Conservation (phyloP, 2,113 vertebrate genomes). For the Pleuronectes platessa region DNA sequence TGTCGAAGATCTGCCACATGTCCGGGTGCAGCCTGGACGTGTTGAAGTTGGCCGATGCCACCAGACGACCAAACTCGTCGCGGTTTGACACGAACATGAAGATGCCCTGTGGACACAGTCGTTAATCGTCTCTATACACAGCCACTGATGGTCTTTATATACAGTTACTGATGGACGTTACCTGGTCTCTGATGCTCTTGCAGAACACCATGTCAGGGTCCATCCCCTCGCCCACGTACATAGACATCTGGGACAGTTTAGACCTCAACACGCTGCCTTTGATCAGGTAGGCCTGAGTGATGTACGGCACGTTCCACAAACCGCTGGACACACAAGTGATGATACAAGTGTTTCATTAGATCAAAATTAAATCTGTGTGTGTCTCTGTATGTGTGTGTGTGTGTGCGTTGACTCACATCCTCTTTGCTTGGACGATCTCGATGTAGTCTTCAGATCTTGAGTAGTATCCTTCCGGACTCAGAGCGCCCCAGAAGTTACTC, state of each 20-base stretch:
- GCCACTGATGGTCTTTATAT: no score
- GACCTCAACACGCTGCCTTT: constrained; percentile 60
- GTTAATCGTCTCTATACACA: no score
- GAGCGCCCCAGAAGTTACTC: constrained; percentile 78
- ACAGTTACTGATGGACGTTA: not conserved
- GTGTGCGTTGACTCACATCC: constrained; percentile 54
- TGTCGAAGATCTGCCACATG: constrained; percentile 80
- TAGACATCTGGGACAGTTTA: constrained; percentile 54
- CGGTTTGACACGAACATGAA: constrained; percentile 76
- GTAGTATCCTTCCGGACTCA: constrained; percentile 74
- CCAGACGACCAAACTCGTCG: constrained; percentile 69
- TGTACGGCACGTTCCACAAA: constrained; percentile 75
- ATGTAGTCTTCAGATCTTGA: constrained; percentile 78
- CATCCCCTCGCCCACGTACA: constrained; percentile 57
- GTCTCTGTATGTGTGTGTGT: constrained; percentile 11
- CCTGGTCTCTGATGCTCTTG: constrained; percentile 71
- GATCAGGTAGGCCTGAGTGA: constrained; percentile 72
- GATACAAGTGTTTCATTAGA: not conserved
- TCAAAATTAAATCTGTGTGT: not conserved
- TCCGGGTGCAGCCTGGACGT: constrained; percentile 70
- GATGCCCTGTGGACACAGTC: constrained; percentile 50
- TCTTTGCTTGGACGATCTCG: constrained; percentile 75
- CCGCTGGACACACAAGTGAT: constrained; percentile 48
- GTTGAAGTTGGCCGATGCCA: constrained; percentile 69
- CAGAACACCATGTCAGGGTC: constrained; percentile 76